Base-by-base conservation (phyloP, 2,888 invertebrate species). In the Torymus auratus region DNA sequence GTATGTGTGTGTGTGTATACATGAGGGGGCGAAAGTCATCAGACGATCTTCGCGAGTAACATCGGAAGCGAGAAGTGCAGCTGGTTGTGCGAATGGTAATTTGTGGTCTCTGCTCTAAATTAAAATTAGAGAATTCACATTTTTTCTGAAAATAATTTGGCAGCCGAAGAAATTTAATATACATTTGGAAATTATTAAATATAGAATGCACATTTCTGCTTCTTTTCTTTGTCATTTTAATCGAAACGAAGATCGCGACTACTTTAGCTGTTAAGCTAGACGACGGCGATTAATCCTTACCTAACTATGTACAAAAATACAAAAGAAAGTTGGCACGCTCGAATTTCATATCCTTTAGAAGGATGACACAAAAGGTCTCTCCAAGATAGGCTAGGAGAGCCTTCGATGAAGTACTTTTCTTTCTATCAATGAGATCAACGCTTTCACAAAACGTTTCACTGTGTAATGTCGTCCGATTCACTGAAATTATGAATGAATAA, bases 301-400 rank as follows among this genome's bases (percentile, higher is more conserved):
- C 74, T 86, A 85, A 62, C 7, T 88, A 88, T 90, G 79, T 89
- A 90, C 90, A 90, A 90, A 89, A 89, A 86, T 89, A 89, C 85
- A 89, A 88, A 84, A 84, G 77, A 81, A 85, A 84, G 78, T 90
- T 90, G 89, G 90, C 90, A 90, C 89, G 86, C 85, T 86, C 84
- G 87, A 88, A 84, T 82, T 73, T 78, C 52, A 78, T 77, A 20
- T 55, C 60, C 20, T 67, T 50, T 50, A 56, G 56, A 11, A 20
- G 20, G n/a, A 20, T 50, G 17, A 73, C 61, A 41, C 23, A 20
- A 5, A 61, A 61, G 60, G 55, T 68, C 52, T 28, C 53, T 62
- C 7, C 7, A 10, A 55, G 11, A 50, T 28, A 68, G 41, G 23
- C 15, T 17, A 41, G 65, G 15, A 53, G n/a, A 71, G 60, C 62